Base-by-base conservation (phyloP, 2,888 invertebrate species). In the Melolontha melolontha region DNA sequence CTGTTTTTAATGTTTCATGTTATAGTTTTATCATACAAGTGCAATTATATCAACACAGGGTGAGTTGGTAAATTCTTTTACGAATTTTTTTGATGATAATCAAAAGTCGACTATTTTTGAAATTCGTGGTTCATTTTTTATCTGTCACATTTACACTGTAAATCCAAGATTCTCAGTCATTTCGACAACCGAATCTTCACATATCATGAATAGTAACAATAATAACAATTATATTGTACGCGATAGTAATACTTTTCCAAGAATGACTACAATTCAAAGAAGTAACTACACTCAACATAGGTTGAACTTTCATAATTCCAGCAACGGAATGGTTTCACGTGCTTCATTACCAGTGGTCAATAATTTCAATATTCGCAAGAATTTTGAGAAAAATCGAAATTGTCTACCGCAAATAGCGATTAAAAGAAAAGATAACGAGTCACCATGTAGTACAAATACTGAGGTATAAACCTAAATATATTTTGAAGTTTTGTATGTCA, bases 401-500 rank as follows among this genome's bases (percentile, higher is more conserved):
- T 71, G 71, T 70, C 77, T 82, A 68, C 81, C 82, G 2, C 77
- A 80, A 76, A 82, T 82, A 64, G 80, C 81, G 0, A 80, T 82
- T 63, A 81, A 80, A 75, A 76, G 77, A 66, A 80, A 79, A 74
- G 78, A 79, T 70, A 76, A 79, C 73, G 74, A 75, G 70, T 75
- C 73, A 22, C 74, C 74, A 5, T 73, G 68, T 42, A 73, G 70
- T 40, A 69, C 67, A 29, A 76, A 75, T 44, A 73, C 74, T 10
- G 79, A 79, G 79, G 79, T 78, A 75, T 59, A 64, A 42, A 12
- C 6, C 54, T 1, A 59, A 29, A 41, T 16, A 10, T 52, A 16
- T 27, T 51, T 50, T 29, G 44, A 47, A n/a, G 11, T 59, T 62
- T 22, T 42, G 47, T 5, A 29, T 47, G 10, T 47, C 5, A 49